Evolutionary conservation across 2,797 vertebrate species (phyloP), one percentile per base, ranked within the genome.

Genomic region (Cottoperca gobio): DNA sequence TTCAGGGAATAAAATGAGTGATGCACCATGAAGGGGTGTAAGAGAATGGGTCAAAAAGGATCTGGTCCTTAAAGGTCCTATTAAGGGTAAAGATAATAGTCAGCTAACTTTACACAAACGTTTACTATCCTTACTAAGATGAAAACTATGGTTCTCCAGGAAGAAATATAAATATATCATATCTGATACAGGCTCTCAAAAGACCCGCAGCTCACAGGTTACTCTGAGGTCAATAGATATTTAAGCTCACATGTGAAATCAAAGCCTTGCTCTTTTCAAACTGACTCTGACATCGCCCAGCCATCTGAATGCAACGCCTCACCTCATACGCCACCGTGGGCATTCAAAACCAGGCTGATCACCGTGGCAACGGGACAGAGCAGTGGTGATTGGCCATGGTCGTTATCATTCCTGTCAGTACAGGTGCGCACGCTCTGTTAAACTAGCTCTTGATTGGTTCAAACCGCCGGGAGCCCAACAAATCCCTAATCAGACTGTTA

Each of bases 321-420:
- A 16, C 57, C 63, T 69, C 65, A 54, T 13, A 4, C 14, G 7
- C 75, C 68, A 86, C 79, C 28, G 7, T 46, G 49, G 77, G 71
- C 79, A 52, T 87, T 84, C 72, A 42, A 72, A 85, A 89, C 85
- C 76, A 76, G 74, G 66, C 78, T 69, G 55, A 85, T 88, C 64
- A 35, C 84, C 33, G 43, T 84, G 74, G 85, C 85, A 89, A 85
- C 57, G 43, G 67, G 40, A 70, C 70, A 65, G 68, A 76, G 70
- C 26, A 24, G 78, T 43, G 69, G 57, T 84, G 84, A 86, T 86
- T 86, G 88, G 84, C 79, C 78, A 42, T 5, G 23, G 72, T 88
- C 16, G 73, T 93, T 92, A 89, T 90, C 83, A 91, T 91, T 93
- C 87, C 86, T 90, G 87, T 92, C 91, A 92, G 90, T 82, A 91